Conservation (phyloP, 2,888 invertebrate genomes). For the Macrophya alboannulata region DNA sequence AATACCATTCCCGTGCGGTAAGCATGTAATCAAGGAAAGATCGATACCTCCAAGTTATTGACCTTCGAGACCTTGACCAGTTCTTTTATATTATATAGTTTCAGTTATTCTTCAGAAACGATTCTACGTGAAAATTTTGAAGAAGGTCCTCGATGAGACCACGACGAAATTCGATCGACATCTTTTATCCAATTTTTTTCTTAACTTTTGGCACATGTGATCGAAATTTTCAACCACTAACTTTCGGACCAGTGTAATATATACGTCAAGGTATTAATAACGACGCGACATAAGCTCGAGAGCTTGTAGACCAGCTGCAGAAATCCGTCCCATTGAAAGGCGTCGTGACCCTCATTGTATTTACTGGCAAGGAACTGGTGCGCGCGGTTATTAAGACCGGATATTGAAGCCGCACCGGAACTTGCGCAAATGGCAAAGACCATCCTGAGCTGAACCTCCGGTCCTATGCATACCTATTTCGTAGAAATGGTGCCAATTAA, state of each 20-base stretch:
- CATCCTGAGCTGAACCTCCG: slow-evolving; percentile 6
- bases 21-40: too few species aligned
- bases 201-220: too few species aligned
- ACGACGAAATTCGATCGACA: too few species aligned
- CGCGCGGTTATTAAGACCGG: slow-evolving; percentile 41
- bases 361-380: not conserved
- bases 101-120: too few species aligned
- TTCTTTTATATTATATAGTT: too few species aligned
- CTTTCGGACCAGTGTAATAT: not conserved
- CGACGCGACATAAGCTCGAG: not conserved
- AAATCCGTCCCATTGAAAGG: not conserved
- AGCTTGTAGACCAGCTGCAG: not conserved
- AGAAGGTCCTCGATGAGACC: too few species aligned
- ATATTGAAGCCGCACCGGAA: slow-evolving; percentile 45
- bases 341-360: not conserved
- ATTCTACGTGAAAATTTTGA: too few species aligned
- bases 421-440: slow-evolving; percentile 26
- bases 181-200: too few species aligned
- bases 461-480: slow-evolving; percentile 21
- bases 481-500: slow-evolving; percentile 28
- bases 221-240: not conserved
- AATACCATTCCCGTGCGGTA: too few species aligned
- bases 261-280: not conserved
- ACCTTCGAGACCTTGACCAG: too few species aligned
- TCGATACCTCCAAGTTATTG: too few species aligned